Conservation (phyloP, 2,113 vertebrate genomes). For the Dendrocopos noguchii region DNA sequence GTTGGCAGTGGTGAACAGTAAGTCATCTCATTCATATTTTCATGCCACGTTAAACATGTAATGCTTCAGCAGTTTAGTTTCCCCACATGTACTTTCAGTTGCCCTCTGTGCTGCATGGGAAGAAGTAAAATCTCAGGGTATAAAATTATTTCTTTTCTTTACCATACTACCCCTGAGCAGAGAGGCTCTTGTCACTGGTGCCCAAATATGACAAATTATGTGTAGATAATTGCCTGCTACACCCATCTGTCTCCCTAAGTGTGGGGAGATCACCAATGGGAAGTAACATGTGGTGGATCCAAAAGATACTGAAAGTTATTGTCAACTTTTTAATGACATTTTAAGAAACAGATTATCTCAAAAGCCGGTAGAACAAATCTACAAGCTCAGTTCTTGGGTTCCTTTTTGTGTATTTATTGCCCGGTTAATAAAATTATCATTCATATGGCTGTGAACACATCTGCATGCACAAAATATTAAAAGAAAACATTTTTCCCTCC, state of each 20-base stretch:
- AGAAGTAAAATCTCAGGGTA: conserved; percentile 30
- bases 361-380: background rate
- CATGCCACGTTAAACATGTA: background rate
- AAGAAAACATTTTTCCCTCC: background rate
- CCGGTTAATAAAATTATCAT: background rate
- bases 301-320: conserved; percentile 5
- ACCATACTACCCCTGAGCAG: conserved; percentile 17
- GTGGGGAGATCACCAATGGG: background rate
- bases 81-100: conserved; percentile 1
- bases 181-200: conserved; percentile 41
- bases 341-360: background rate
- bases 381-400: background rate
- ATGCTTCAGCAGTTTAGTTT: conserved; percentile 13
- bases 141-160: conserved; percentile 59
- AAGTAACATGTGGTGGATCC: background rate
- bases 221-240: conserved; percentile 59
- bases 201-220: conserved; percentile 67
- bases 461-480: background rate
- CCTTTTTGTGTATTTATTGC: background rate
- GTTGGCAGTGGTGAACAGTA: background rate
- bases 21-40: background rate
- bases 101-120: conserved; percentile 8
- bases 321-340: background rate
- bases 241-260: conserved; percentile 62
- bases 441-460: background rate